Evolutionary conservation across 2,888 invertebrate species (phyloP), one percentile per base, ranked within the genome.

Genomic region (Cryptophagus acutangulus): DNA sequence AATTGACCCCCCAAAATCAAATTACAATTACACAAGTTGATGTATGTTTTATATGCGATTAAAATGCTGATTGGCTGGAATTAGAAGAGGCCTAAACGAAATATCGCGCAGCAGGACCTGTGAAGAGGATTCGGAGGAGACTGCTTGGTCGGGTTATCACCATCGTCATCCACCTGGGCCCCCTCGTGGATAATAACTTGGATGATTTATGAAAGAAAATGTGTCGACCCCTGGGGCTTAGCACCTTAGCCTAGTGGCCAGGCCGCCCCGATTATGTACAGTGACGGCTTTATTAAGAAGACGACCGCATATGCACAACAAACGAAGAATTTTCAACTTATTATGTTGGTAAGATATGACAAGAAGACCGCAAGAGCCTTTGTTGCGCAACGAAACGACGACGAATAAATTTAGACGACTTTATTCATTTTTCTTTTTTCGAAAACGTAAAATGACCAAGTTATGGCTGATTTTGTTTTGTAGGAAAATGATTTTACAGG

Each of bases 121-220:
- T n/a, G n/a, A n/a, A n/a, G n/a, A n/a, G n/a, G n/a, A n/a, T n/a
- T n/a, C n/a, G n/a, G n/a, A n/a, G n/a, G n/a, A n/a, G n/a, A n/a
- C n/a, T n/a, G n/a, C n/a, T n/a, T n/a, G n/a, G n/a, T n/a, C n/a
- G n/a, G n/a, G n/a, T n/a, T n/a, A n/a, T n/a, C n/a, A n/a, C n/a
- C n/a, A n/a, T n/a, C n/a, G 10, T 13, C 35, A 5, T 40, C 35
- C 63, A 62, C 61, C 61, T 63, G 63, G 61, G 37, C 33, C 58
- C 55, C 57, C 54, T 50, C 55, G 54, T 54, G 55, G 55, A 60
- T 63, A 63, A 64, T 63, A 64, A 62, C 60, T 42, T 51, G 51
- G 49, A 62, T 64, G 64, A 64, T 64, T 64, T 64, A 64, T 64
- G 57, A 48, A 51, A 43, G 54, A 51, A 61, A 60, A 60, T 60